Percentiles rank a stretch among this genome's conserved stretches.
Evolutionary conservation across 1,140 invertebrate genomes (phyloP).

Genomic region (Drosophila sulfurigaster): DNA sequence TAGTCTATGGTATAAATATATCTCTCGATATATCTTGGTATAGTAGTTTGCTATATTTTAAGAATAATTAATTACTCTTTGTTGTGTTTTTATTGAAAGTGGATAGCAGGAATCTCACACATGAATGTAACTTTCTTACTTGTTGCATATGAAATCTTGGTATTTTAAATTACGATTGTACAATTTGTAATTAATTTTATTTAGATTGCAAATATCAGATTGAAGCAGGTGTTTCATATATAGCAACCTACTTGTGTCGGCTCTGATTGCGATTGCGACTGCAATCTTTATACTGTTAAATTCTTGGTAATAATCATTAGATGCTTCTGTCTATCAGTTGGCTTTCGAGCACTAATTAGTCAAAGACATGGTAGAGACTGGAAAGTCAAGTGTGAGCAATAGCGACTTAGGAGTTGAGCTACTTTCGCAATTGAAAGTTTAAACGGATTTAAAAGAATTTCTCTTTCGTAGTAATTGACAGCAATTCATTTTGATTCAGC

Average conservation of each 20-base stretch:
- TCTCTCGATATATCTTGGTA: too few species aligned
- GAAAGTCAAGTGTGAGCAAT: slow-evolving; percentile 8
- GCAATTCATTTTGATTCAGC: slow-evolving; percentile 77
- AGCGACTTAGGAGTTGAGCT: slow-evolving; percentile 25
- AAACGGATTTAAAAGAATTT: slow-evolving; percentile 66
- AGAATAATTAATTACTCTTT: too few species aligned
- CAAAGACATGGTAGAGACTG: slow-evolving; percentile 32
- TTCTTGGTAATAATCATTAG: slow-evolving; percentile 9
- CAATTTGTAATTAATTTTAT: slow-evolving; percentile 39
- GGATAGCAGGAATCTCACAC: too few species aligned
- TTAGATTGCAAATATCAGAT: slow-evolving; percentile 70
- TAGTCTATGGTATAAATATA: too few species aligned
- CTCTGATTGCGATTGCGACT: slow-evolving; percentile 43
- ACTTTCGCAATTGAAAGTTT: slow-evolving; percentile 77
- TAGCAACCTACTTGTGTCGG: slow-evolving; percentile 49
- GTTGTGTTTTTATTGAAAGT: too few species aligned
- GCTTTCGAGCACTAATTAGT: slow-evolving; percentile 64
- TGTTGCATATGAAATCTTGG: too few species aligned
- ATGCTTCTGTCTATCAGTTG: slow-evolving; percentile 20
- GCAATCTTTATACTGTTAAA: slow-evolving; percentile 19
- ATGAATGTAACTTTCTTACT: too few species aligned
- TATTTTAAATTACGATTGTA: too few species aligned
- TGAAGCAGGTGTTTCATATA: slow-evolving; percentile 58
- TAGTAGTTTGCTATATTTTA: too few species aligned
- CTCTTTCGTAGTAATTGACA: slow-evolving; percentile 81